Percentiles rank a stretch among this genome's conserved stretches.
Evolutionary conservation across 1,140 invertebrate genomes (phyloP).

Genomic region (Mercenaria mercenaria): DNA sequence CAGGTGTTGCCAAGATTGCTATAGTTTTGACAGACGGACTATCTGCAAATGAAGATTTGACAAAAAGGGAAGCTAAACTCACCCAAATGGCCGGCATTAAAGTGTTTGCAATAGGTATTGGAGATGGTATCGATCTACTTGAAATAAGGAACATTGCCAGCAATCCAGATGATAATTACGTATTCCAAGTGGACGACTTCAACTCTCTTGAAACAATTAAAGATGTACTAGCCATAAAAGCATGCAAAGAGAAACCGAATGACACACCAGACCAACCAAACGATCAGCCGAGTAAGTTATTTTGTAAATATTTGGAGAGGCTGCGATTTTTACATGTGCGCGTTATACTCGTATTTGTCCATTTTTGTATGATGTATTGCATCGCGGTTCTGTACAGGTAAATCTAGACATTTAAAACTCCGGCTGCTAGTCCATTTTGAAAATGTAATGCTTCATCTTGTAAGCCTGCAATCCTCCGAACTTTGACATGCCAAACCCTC

Average conservation of each 20-base stretch:
- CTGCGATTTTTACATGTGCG: too few species aligned
- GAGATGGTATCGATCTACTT: slow-evolving; percentile 68
- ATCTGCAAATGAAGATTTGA: slow-evolving; percentile 70
- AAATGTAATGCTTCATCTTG: too few species aligned
- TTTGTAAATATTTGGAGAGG: too few species aligned
- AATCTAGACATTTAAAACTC: too few species aligned
- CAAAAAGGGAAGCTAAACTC: slow-evolving; percentile 68
- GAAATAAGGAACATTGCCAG: slow-evolving; percentile 76
- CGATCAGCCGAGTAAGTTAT: slow-evolving; percentile 55
- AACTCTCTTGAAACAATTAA: slow-evolving; percentile 78
- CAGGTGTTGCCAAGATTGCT: slow-evolving; percentile 68
- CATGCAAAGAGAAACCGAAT: slow-evolving; percentile 70
- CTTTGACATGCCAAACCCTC: too few species aligned
- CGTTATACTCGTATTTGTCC: too few species aligned
- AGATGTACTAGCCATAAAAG: slow-evolving; percentile 73
- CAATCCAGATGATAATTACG: slow-evolving; percentile 69
- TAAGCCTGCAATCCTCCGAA: too few species aligned
- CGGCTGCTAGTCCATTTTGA: too few species aligned
- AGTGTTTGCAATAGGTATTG: slow-evolving; percentile 78
- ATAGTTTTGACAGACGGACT: slow-evolving; percentile 81
- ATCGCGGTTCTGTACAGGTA: too few species aligned
- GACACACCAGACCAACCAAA: slow-evolving; percentile 8
- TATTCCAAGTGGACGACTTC: slow-evolving; percentile 74
- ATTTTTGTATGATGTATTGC: too few species aligned
- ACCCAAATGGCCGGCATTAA: slow-evolving; percentile 71